These are phyloP conservation scores for Macroramphosus scolopax DNA, from an alignment of 2,797 vertebrate species.

Conservation along the genomic window DNA sequence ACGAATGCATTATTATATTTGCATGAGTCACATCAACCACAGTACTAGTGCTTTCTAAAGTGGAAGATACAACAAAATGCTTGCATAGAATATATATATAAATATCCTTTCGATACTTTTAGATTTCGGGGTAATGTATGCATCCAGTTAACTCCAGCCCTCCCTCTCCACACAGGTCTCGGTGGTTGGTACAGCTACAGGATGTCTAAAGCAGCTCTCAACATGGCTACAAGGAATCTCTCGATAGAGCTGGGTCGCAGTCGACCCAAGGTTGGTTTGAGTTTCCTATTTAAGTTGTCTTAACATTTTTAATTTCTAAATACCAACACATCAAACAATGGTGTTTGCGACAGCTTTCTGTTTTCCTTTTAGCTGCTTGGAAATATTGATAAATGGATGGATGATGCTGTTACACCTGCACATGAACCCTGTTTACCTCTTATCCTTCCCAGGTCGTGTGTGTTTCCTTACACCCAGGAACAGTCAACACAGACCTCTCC, in stretches of 20 bases:
- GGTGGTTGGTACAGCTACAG: conserved; percentile 78
- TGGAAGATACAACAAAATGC: too few species aligned
- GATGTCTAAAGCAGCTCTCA: conserved; percentile 77
- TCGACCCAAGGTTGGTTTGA: conserved; percentile 57
- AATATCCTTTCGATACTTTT: too few species aligned
- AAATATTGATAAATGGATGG: neutral
- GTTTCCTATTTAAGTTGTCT: too few species aligned
- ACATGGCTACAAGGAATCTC: conserved; percentile 77
- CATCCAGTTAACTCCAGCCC: neutral
- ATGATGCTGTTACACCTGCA: neutral
- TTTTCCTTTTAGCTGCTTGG: too few species aligned
- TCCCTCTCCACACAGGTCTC: conserved; percentile 43
- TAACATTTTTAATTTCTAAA: neutral
- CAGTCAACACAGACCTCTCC: conserved; percentile 74
- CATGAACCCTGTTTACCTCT: too few species aligned
- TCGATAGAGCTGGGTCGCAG: conserved; percentile 72
- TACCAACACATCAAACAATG: neutral
- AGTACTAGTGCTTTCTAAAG: too few species aligned
- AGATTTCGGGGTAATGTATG: too few species aligned
- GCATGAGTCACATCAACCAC: too few species aligned
- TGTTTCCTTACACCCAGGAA: conserved; percentile 72
- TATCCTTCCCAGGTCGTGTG: conserved; percentile 65
- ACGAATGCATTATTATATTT: too few species aligned
- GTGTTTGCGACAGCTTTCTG: too few species aligned
- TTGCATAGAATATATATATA: too few species aligned